Conservation (phyloP, 2,113 vertebrate genomes). For the Ciconia stormi region DNA sequence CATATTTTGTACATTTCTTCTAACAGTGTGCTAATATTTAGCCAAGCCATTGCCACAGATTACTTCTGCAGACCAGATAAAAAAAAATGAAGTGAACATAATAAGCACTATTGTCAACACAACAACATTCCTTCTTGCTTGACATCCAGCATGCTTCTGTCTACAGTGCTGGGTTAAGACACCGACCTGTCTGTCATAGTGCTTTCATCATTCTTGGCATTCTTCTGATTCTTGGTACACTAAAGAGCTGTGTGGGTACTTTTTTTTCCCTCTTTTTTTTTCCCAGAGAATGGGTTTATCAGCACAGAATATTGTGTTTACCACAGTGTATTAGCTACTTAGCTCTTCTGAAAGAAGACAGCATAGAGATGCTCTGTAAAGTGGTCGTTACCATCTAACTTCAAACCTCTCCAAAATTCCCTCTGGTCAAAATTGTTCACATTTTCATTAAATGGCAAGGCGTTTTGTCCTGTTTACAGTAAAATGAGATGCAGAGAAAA, state of each 20-base stretch:
- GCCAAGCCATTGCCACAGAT: neutral
- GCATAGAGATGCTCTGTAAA: neutral
- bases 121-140: neutral
- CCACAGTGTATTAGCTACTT: accelerated
- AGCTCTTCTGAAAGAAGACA: neutral
- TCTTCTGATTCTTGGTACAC: neutral
- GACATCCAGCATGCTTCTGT: neutral
- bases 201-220: neutral
- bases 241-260: neutral
- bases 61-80: neutral
- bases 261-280: neutral
- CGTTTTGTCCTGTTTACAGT: neutral
- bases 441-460: neutral
- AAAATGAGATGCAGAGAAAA: neutral
- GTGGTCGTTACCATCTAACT: neutral
- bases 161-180: neutral
- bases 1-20: neutral
- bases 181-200: neutral
- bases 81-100: neutral
- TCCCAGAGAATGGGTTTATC: neutral
- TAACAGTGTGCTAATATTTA: neutral
- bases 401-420: neutral
- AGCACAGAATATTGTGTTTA: neutral
- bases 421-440: neutral
- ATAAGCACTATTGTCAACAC: neutral